phyloP scores from a whole-genome alignment of 2,113 vertebrate genomes.

The Amphiprion percula region DNA sequence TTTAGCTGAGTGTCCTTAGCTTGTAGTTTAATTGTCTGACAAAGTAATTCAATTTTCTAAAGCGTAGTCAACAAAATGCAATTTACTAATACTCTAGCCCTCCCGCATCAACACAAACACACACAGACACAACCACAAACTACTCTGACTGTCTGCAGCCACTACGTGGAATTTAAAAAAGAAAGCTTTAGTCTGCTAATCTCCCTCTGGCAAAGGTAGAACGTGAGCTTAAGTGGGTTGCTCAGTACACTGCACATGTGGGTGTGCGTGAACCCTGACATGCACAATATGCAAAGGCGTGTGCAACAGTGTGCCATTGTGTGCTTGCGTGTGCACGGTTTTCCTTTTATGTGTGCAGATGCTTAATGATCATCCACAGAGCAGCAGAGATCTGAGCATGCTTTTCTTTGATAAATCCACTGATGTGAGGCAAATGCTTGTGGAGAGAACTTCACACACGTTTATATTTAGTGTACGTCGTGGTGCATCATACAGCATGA shows the following conservation, averaged over 20 bases:
- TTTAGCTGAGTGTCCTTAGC: background rate
- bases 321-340: background rate
- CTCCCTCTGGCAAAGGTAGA: slow-evolving; percentile 64
- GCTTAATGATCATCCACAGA: background rate
- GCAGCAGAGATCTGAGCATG: background rate
- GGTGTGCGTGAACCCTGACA: slow-evolving; percentile 1
- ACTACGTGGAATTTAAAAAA: slow-evolving; percentile 59
- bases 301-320: background rate
- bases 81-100: background rate
- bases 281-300: slow-evolving; percentile 1
- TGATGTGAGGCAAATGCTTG: background rate
- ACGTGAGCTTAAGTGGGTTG: slow-evolving; percentile 49
- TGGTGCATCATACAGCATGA: background rate
- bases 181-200: slow-evolving; percentile 71
- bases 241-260: slow-evolving; percentile 5
- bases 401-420: slow-evolving; percentile 8
- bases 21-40: slow-evolving; percentile 15
- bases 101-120: slow-evolving; percentile 12
- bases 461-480: slow-evolving; percentile 1
- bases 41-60: background rate
- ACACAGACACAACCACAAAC: slow-evolving; percentile 15
- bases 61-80: slow-evolving; percentile 13
- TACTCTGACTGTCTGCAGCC: slow-evolving; percentile 8
- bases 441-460: slow-evolving; percentile 2
- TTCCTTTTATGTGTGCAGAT: background rate